phyloP scores from a whole-genome alignment of 2,888 invertebrate genomes.

The Tipula helvola region DNA sequence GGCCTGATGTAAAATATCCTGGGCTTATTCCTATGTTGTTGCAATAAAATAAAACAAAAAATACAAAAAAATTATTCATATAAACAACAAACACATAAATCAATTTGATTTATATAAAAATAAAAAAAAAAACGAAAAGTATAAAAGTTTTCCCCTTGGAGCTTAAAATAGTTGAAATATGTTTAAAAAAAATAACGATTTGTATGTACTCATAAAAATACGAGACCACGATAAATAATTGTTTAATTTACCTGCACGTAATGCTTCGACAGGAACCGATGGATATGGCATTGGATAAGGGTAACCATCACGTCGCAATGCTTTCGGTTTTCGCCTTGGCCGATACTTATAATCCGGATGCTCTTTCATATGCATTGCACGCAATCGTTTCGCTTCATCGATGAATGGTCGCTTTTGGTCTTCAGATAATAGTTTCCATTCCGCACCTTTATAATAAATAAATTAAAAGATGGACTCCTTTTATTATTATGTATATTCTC shows the following conservation, averaged over 20 bases:
- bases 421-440: slow-evolving; percentile 91
- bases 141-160: background rate
- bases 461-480: background rate
- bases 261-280: slow-evolving; percentile 78
- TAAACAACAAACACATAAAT: background rate
- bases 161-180: background rate
- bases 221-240: background rate
- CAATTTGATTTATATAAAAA: background rate
- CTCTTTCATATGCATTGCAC: slow-evolving; percentile 91
- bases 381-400: slow-evolving; percentile 88
- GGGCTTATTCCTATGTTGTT: slow-evolving; percentile 31
- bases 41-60: background rate
- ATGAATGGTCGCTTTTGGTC: slow-evolving; percentile 94
- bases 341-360: slow-evolving; percentile 92
- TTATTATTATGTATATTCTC: background rate
- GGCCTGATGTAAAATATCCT: slow-evolving; percentile 36
- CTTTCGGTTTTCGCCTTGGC: slow-evolving; percentile 79
- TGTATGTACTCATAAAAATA: background rate
- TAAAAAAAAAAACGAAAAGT: background rate
- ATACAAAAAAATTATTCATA: background rate
- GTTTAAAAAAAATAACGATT: background rate
- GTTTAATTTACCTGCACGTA: slow-evolving; percentile 55
- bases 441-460: slow-evolving; percentile 26
- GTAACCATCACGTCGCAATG: slow-evolving; percentile 77
- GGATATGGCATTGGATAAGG: slow-evolving; percentile 88